These are phyloP conservation scores for Cataglyphis cursor DNA, from an alignment of 2,888 invertebrate species.

Conservation along the genomic window DNA sequence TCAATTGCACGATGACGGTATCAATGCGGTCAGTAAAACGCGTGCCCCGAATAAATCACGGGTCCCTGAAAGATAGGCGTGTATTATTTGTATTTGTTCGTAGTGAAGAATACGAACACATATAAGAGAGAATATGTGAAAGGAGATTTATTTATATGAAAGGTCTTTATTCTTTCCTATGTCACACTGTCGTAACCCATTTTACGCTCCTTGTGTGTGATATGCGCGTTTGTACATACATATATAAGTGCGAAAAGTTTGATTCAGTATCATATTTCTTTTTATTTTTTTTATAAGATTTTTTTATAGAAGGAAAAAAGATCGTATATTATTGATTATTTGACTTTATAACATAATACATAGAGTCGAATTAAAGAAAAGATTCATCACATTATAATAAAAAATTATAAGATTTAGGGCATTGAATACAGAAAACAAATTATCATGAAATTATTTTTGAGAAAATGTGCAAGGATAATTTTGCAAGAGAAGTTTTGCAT, in stretches of 20 bases:
- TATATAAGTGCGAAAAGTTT: neutral
- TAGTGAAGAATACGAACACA: conserved; percentile 49
- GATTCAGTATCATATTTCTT: neutral
- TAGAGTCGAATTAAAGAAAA: neutral
- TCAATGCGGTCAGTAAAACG: conserved; percentile 72
- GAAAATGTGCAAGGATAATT: conserved; percentile 64
- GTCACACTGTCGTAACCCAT: neutral
- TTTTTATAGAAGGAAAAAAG: conserved; percentile 8
- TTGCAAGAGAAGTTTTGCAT: conserved; percentile 55
- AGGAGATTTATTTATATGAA: conserved; percentile 15
- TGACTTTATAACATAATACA: neutral
- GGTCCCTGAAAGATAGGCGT: conserved; percentile 65
- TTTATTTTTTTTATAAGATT: neutral
- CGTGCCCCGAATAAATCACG: conserved; percentile 75
- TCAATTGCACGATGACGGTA: conserved; percentile 50
- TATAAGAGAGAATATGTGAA: neutral
- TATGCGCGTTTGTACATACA: neutral
- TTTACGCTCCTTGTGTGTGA: conserved; percentile 20
- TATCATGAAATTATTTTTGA: conserved; percentile 34
- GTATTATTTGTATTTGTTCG: conserved; percentile 70
- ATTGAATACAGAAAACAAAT: conserved; percentile 22
- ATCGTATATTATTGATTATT: neutral
- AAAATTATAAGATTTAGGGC: neutral
- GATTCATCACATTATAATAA: neutral
- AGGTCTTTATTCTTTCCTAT: conserved; percentile 32